These are phyloP conservation scores for Listronotus bonariensis DNA, from an alignment of 1,140 invertebrate species.

Conservation along the genomic window DNA sequence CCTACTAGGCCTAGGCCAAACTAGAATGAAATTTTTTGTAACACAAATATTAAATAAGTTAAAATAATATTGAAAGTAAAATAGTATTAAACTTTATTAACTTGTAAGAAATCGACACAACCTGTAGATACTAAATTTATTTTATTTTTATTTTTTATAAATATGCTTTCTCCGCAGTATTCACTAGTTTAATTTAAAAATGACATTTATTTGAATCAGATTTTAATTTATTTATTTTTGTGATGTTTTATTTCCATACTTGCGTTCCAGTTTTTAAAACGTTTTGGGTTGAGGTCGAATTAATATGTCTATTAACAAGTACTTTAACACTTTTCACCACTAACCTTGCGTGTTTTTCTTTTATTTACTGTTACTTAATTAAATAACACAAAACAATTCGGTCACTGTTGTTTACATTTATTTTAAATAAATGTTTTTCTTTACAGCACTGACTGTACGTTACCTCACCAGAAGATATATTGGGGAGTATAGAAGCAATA, in stretches of 20 bases:
- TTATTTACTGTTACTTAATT: constrained; percentile 9
- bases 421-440: constrained; percentile 49
- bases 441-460: constrained; percentile 76
- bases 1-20: too few relatives aligned
- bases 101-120: too few relatives aligned
- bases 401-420: too few relatives aligned
- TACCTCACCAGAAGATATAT: constrained; percentile 78
- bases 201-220: not conserved
- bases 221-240: constrained; percentile 17
- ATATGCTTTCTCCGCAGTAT: too few relatives aligned
- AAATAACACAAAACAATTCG: not conserved
- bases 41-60: too few relatives aligned
- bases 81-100: too few relatives aligned
- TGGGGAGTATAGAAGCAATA: constrained; percentile 80
- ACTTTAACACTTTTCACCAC: not conserved
- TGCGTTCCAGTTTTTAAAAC: constrained; percentile 7
- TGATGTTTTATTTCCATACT: constrained; percentile 10
- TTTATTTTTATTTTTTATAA: too few relatives aligned
- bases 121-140: too few relatives aligned
- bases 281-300: constrained; percentile 28
- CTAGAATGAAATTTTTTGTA: too few relatives aligned
- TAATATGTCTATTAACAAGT: constrained; percentile 5
- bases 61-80: too few relatives aligned
- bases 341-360: constrained; percentile 16
- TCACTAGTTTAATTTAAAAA: too few relatives aligned